These are phyloP conservation scores for Syrrhaptes paradoxus DNA, from an alignment of 2,113 vertebrate genomes.

Conservation along the genomic window DNA sequence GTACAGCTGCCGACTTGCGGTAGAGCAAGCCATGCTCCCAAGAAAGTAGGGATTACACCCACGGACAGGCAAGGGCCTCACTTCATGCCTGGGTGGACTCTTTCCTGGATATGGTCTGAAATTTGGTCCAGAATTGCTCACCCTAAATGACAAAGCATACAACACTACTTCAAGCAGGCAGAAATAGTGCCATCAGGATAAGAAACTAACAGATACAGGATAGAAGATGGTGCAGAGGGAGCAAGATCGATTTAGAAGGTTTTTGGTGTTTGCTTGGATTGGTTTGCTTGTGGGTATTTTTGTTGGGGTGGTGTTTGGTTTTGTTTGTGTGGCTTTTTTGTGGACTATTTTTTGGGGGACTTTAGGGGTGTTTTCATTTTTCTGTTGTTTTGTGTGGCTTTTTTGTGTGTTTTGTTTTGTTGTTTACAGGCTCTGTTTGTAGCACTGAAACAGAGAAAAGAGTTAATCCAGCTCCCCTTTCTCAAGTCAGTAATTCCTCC, in stretches of 20 bases:
- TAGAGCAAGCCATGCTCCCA: neutral
- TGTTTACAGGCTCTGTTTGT: neutral
- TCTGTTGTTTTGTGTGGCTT: too few species aligned
- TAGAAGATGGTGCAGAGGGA: neutral
- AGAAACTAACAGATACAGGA: neutral
- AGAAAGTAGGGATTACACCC: neutral
- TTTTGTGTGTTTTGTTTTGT: neutral
- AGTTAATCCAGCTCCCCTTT: neutral
- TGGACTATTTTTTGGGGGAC: too few species aligned
- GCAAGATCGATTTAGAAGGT: neutral
- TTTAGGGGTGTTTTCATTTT: too few species aligned
- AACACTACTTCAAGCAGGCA: neutral
- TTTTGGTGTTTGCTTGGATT: neutral
- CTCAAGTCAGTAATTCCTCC: neutral
- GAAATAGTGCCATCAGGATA: neutral
- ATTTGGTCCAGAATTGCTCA: neutral
- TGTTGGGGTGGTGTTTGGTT: neutral
- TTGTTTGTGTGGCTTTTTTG: too few species aligned
- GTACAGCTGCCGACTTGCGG: neutral
- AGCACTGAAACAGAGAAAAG: neutral
- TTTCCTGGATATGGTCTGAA: neutral
- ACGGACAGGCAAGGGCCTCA: rapidly evolving
- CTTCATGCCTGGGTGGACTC: neutral
- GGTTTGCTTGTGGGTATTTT: neutral
- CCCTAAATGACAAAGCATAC: neutral